Evolutionary conservation across 2,888 invertebrate genomes (phyloP).

Genomic region (Diogma glabrata): DNA sequence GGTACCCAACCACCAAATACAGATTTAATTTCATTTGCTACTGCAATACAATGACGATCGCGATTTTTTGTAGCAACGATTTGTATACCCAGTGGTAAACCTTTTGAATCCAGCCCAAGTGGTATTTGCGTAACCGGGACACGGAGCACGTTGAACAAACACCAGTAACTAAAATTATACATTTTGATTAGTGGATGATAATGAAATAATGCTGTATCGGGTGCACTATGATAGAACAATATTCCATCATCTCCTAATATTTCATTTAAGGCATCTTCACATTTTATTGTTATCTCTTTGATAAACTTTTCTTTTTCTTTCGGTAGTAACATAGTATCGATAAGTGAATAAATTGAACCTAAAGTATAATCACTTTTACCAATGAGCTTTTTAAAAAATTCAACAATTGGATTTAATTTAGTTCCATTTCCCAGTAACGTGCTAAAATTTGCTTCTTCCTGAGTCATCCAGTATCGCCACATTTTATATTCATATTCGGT

Average conservation of each 20-base stretch:
- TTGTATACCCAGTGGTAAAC: constrained; percentile 81
- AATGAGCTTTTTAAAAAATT: constrained; percentile 32
- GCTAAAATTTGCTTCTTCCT: constrained; percentile 53
- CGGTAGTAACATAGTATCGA: constrained; percentile 54
- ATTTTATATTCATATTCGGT: constrained; percentile 44
- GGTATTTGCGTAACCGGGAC: constrained; percentile 81
- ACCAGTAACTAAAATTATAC: constrained; percentile 76
- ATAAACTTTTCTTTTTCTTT: constrained; percentile 53
- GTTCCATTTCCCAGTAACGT: constrained; percentile 50
- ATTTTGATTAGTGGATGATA: constrained; percentile 63
- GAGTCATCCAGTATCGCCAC: constrained; percentile 67
- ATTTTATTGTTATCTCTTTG: constrained; percentile 41
- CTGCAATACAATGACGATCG: constrained; percentile 77
- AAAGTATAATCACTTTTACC: constrained; percentile 53
- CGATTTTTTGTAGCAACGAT: constrained; percentile 71
- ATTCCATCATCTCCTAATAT: constrained; percentile 68
- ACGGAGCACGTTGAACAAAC: constrained; percentile 71
- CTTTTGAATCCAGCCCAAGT: constrained; percentile 66
- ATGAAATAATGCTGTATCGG: constrained; percentile 71
- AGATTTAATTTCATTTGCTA: constrained; percentile 76
- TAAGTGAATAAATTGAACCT: constrained; percentile 53
- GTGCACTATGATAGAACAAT: constrained; percentile 70
- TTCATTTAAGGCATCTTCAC: constrained; percentile 47
- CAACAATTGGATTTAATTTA: constrained; percentile 30
- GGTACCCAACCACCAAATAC: constrained; percentile 85